Percentiles rank a stretch among this genome's conserved stretches.
phyloP scores from a whole-genome alignment of 2,113 vertebrate genomes.

The Crotalus viridis region DNA sequence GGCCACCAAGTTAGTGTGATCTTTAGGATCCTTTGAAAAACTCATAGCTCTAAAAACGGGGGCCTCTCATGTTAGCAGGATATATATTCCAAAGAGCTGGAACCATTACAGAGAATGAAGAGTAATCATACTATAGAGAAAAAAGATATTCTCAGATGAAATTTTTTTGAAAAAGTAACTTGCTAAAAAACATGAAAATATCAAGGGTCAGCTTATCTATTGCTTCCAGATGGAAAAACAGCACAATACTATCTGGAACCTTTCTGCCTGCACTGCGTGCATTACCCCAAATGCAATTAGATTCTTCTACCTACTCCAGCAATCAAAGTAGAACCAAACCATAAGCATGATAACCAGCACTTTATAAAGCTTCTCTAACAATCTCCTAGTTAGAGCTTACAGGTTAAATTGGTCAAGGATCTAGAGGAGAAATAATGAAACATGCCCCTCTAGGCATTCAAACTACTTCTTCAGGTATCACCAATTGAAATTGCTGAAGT shows the following conservation, averaged over 20 bases:
- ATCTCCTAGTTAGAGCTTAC: neutral
- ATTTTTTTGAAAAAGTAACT: neutral
- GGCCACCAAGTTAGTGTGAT: neutral
- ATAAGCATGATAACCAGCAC: neutral
- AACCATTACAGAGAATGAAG: neutral
- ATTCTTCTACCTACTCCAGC: neutral
- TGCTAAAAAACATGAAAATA: too few species aligned
- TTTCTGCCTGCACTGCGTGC: neutral
- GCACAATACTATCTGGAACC: neutral
- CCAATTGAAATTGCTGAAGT: neutral
- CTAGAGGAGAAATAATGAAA: neutral
- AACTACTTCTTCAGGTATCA: neutral
- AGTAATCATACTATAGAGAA: neutral
- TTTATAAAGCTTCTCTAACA: neutral
- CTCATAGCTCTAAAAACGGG: neutral
- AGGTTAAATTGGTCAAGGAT: neutral
- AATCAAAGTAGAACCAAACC: neutral
- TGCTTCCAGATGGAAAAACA: neutral
- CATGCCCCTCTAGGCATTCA: neutral
- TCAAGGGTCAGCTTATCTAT: too few species aligned
- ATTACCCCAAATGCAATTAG: neutral
- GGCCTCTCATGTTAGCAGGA: neutral
- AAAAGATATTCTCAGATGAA: neutral
- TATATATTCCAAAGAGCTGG: neutral
- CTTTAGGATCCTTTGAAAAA: neutral